Evolutionary conservation across 2,797 vertebrate species (phyloP).

Genomic region (Cephalopachus bancanus): DNA sequence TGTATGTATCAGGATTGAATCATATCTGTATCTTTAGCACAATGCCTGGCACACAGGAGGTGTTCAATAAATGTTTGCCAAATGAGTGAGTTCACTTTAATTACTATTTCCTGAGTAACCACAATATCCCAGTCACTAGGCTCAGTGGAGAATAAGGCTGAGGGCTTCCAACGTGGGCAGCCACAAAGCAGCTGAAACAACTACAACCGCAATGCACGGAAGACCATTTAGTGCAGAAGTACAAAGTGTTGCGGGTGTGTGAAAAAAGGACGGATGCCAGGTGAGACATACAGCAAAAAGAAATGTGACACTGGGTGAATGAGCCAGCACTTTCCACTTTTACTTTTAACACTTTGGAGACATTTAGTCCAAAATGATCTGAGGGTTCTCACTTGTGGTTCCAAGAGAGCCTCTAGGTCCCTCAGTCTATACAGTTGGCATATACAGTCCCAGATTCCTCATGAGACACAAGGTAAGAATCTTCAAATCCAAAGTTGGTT

Average conservation of each 20-base stretch:
- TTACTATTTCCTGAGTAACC: neutral
- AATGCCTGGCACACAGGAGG: neutral
- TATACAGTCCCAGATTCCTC: neutral
- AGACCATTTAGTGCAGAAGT: neutral
- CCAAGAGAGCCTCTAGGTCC: neutral
- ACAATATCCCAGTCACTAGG: neutral
- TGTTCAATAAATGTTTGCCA: neutral
- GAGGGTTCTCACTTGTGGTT: neutral
- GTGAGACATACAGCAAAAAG: neutral
- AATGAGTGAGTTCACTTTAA: neutral
- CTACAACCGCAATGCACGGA: accelerated
- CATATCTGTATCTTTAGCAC: neutral
- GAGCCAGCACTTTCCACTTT: neutral
- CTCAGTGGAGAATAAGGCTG: neutral
- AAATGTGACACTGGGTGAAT: neutral
- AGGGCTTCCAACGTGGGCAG: neutral
- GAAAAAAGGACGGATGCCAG: neutral
- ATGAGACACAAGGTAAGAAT: neutral
- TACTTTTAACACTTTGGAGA: neutral
- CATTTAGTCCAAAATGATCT: neutral
- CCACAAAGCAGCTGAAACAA: neutral
- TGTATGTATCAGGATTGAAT: neutral
- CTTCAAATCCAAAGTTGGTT: conserved; percentile 24
- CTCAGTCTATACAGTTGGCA: neutral
- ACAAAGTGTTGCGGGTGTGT: neutral